These are phyloP conservation scores for Tetranychus piercei DNA, from an alignment of 2,888 invertebrate genomes.

Conservation along the genomic window DNA sequence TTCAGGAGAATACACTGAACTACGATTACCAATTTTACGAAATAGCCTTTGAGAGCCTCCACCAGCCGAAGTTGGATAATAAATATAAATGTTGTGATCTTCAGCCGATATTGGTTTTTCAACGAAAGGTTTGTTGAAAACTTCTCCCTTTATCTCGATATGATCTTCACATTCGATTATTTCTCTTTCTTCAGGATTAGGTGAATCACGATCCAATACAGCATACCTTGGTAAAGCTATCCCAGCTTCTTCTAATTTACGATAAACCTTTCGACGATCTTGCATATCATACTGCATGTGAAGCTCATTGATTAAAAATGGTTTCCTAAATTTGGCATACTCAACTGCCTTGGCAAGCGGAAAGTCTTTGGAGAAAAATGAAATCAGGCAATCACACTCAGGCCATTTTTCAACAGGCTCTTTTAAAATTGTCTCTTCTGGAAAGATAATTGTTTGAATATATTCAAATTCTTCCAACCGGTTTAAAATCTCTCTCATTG, in stretches of 20 bases:
- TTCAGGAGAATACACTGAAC: conserved; percentile 94
- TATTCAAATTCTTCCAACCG: conserved; percentile 89
- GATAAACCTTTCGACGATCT: conserved; percentile 73
- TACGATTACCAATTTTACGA: conserved; percentile 93
- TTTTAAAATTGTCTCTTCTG: conserved; percentile 85
- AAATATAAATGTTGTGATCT: conserved; percentile 98
- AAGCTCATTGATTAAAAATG: conserved; percentile 93
- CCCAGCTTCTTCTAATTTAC: conserved; percentile 75
- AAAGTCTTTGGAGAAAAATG: conserved; percentile 95
- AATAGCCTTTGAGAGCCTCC: conserved; percentile 94
- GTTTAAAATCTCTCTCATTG: conserved; percentile 95
- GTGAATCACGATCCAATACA: conserved; percentile 73
- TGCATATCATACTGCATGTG: conserved; percentile 96
- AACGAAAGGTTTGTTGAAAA: conserved; percentile 94
- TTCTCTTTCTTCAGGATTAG: conserved; percentile 75
- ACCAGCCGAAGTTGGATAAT: conserved; percentile 86
- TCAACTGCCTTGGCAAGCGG: conserved; percentile 92
- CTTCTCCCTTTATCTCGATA: conserved; percentile 84
- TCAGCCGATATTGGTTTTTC: conserved; percentile 98
- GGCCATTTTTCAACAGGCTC: conserved; percentile 96
- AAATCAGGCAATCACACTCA: conserved; percentile 72
- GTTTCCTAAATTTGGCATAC: conserved; percentile 77
- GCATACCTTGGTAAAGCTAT: conserved; percentile 96
- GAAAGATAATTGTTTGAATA: conserved; percentile 80
- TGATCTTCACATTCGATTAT: conserved; percentile 88